Percentiles rank a stretch among this genome's conserved stretches.
Evolutionary conservation across 2,113 vertebrate species (phyloP).

Genomic region (Taurulus bubalis): DNA sequence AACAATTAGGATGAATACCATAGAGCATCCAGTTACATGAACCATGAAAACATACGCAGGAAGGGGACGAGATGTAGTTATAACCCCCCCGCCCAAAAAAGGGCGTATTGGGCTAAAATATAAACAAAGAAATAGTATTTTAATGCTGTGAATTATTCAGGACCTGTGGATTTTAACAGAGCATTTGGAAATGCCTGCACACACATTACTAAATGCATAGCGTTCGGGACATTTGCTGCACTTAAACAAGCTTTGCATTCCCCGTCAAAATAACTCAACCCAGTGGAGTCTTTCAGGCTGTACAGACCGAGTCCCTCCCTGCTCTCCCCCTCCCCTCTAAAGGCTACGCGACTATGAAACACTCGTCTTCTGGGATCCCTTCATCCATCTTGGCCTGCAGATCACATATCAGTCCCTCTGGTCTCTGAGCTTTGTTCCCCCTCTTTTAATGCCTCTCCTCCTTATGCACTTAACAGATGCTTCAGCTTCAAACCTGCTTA

Average conservation of each 20-base stretch:
- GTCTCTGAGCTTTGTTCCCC: conserved; percentile 64
- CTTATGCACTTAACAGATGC: conserved; percentile 79
- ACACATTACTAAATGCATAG: neutral
- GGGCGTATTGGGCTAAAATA: neutral
- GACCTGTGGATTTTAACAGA: neutral
- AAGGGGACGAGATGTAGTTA: neutral
- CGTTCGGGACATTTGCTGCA: neutral
- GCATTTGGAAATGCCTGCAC: neutral
- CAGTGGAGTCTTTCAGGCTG: conserved; percentile 4
- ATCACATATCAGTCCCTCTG: conserved; percentile 74
- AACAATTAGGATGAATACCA: conserved; percentile 50
- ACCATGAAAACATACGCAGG: conserved; percentile 3
- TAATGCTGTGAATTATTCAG: neutral
- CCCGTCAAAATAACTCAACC: conserved; percentile 33
- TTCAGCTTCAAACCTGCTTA: conserved; percentile 54
- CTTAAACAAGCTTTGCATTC: conserved; percentile 7
- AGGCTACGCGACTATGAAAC: conserved; percentile 47
- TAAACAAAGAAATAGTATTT: too few relatives aligned
- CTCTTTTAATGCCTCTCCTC: conserved; percentile 43
- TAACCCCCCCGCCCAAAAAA: neutral
- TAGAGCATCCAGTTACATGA: conserved; percentile 42
- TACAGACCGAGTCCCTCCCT: conserved; percentile 21
- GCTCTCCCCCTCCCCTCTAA: conserved; percentile 36
- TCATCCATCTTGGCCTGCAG: conserved; percentile 47
- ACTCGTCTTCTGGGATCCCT: conserved; percentile 66